phyloP scores from a whole-genome alignment of 2,888 invertebrate genomes.

The Hemicrepidius hirtus region DNA sequence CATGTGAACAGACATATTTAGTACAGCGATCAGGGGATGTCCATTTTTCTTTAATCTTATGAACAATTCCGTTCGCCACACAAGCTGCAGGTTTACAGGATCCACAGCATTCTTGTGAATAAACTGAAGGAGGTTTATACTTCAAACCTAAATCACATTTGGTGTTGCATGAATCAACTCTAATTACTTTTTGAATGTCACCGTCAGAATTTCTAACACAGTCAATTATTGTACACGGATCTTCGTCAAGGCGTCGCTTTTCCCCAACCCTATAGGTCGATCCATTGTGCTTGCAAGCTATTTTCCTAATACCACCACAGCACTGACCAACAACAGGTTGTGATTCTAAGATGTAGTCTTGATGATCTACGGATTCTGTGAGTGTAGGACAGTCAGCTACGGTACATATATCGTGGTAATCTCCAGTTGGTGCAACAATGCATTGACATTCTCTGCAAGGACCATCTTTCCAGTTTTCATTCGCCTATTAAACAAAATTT shows the following conservation, averaged over 20 bases:
- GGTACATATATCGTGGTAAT: conserved; percentile 71
- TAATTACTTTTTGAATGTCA: conserved; percentile 73
- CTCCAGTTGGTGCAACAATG: conserved; percentile 65
- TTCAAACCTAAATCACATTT: conserved; percentile 75
- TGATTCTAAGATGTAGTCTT: conserved; percentile 76
- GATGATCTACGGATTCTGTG: conserved; percentile 69
- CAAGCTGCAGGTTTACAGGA: conserved; percentile 76
- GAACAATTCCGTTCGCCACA: conserved; percentile 73
- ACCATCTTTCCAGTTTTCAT: conserved; percentile 81
- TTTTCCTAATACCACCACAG: conserved; percentile 77
- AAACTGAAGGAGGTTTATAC: conserved; percentile 69
- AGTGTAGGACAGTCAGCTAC: conserved; percentile 74
- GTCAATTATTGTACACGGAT: conserved; percentile 75
- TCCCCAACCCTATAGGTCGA: conserved; percentile 73
- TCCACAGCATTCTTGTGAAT: conserved; percentile 78
- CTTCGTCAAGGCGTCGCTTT: conserved; percentile 74
- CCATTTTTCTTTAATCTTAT: conserved; percentile 76
- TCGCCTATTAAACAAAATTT: conserved; percentile 69
- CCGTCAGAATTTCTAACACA: conserved; percentile 73
- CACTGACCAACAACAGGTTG: conserved; percentile 76
- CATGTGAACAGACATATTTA: conserved; percentile 75
- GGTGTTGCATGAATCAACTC: conserved; percentile 74
- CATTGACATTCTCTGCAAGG: conserved; percentile 82
- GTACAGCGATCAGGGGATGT: conserved; percentile 78
- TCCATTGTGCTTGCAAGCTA: conserved; percentile 75